Base-by-base conservation (phyloP, 2,888 invertebrate species). In the Spilarctia lutea region DNA sequence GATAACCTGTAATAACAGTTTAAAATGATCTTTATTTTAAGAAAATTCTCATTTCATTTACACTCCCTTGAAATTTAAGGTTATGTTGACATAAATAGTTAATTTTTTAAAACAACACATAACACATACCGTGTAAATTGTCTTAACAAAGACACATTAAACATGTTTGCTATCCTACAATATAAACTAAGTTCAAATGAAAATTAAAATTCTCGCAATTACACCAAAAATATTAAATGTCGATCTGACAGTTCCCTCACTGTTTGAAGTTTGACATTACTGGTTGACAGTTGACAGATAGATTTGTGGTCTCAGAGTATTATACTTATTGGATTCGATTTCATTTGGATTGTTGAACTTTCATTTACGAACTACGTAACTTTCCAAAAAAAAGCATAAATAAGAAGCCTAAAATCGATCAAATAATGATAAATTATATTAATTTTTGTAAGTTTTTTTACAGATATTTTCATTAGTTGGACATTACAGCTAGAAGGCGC, bases 101-200 rank as follows among this genome's bases (percentile, higher is more conserved):
- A 11, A 56, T 70, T 65, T 66, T 2, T 10, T 45, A 39, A 20
- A 8, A 16, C 45, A 45, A 13, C 45, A 16, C 45, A 45, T 2
- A 63, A 35, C 27, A 76, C 74, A 56, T 79, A 94, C 95, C 92
- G 91, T 18, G 94, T 88, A 85, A 95, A 92, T 77, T 94, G 93
- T 79, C 85, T 91, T n/a, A 95, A 74, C 74, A 94, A 69, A 13
- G 93, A 89, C 72, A 91, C 84, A 88, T 89, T 88, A 74, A 92
- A 90, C 92, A 93, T 93, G 73, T 76, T 89, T 72, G 68, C 67
- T 35, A 72, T 24, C 2, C 45, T 73, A 4, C 10, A 56, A 69
- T 63, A 35, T 24, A 35, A 42, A 73, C 20, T 56, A 75, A 65
- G 48, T 69, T 16, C 66, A 60, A 56, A 71, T 65, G 30, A 27